Evolutionary conservation across 2,888 invertebrate genomes (phyloP).

Genomic region (Callinectes sapidus): DNA sequence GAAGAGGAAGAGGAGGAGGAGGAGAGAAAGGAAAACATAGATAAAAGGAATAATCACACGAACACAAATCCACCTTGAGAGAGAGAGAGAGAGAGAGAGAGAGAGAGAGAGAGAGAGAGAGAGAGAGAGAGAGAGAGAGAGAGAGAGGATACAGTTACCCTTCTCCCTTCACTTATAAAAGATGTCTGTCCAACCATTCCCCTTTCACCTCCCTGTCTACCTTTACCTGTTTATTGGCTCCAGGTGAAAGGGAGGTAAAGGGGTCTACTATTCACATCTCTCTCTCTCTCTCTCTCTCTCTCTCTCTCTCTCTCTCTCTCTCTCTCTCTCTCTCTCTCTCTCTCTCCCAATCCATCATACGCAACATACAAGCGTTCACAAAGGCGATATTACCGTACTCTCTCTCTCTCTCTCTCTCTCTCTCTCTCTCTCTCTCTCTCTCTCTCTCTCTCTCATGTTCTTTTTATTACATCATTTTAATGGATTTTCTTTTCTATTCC

Average conservation of each 20-base stretch:
- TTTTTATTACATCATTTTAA: background rate
- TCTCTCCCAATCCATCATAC: background rate
- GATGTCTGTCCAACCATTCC: background rate
- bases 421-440: constrained; percentile 32
- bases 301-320: background rate
- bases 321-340: background rate
- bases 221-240: constrained; percentile 25
- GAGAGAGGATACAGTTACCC: background rate
- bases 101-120: constrained; percentile 43
- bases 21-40: background rate
- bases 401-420: constrained; percentile 30
- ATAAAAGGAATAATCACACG: background rate
- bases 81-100: constrained; percentile 31
- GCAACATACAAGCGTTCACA: background rate
- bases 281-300: background rate
- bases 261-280: background rate
- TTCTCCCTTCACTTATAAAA: constrained; percentile 28
- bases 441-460: constrained; percentile 2
- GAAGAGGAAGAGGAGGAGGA: background rate
- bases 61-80: background rate
- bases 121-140: constrained; percentile 36
- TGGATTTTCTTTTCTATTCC: background rate
- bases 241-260: constrained; percentile 33
- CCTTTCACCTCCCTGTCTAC: constrained; percentile 2
- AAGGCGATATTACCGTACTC: background rate